phyloP scores from a whole-genome alignment of 2,888 invertebrate genomes.

The Heliconius sara region DNA sequence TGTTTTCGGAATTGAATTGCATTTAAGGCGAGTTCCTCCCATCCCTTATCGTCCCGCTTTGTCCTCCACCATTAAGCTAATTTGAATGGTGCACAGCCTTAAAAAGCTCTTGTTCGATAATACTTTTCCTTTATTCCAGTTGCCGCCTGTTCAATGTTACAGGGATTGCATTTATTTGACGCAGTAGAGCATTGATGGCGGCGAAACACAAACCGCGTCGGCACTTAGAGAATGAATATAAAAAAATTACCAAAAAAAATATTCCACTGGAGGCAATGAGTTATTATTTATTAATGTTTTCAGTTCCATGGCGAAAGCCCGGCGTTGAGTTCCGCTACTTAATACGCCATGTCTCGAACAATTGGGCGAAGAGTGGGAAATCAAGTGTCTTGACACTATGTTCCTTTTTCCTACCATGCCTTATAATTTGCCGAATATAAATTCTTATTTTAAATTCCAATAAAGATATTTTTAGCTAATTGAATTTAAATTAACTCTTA shows the following conservation, averaged over 20 bases:
- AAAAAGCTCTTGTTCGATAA: slow-evolving; percentile 78
- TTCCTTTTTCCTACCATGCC: too few relatives aligned
- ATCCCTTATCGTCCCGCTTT: slow-evolving; percentile 78
- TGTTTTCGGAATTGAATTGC: slow-evolving; percentile 65
- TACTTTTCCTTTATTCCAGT: slow-evolving; percentile 75
- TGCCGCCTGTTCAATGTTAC: slow-evolving; percentile 72
- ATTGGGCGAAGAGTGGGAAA: too few relatives aligned
- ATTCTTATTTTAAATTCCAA: slow-evolving; percentile 18
- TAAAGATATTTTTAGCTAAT: slow-evolving; percentile 7
- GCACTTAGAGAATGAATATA: slow-evolving; percentile 41
- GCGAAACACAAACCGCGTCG: slow-evolving; percentile 58
- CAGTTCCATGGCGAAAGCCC: too few relatives aligned
- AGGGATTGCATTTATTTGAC: slow-evolving; percentile 74
- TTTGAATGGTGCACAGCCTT: slow-evolving; percentile 80
- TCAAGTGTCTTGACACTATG: too few relatives aligned
- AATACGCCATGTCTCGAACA: too few relatives aligned
- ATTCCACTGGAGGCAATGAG: too few relatives aligned
- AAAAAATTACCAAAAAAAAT: background rate
- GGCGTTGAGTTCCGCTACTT: too few relatives aligned
- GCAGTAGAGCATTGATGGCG: slow-evolving; percentile 71
- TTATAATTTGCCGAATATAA: slow-evolving; percentile 18
- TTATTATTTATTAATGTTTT: too few relatives aligned
- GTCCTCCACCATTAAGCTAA: slow-evolving; percentile 81
- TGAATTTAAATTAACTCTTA: background rate
- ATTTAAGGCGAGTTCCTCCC: slow-evolving; percentile 66